A percentile compares a stretch with the other conserved stretches of the same genome.
Conservation (phyloP, 2,797 vertebrate genomes). For the Anomalospiza imberbis region DNA sequence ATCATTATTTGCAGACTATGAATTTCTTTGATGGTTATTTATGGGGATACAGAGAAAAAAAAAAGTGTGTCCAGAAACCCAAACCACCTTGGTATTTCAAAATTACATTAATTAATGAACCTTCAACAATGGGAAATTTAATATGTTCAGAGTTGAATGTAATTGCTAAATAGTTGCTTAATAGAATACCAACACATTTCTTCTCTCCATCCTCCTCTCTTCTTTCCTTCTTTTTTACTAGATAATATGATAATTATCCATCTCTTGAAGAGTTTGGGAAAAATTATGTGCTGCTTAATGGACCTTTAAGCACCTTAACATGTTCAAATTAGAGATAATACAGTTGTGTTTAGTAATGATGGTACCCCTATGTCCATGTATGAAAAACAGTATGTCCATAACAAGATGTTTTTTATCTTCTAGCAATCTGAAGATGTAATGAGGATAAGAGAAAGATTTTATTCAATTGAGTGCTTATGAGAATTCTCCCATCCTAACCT, state of each 20-base stretch:
- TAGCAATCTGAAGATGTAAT: neutral
- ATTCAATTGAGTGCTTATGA: neutral
- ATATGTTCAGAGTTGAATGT: neutral
- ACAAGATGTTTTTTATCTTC: neutral
- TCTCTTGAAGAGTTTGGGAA: neutral
- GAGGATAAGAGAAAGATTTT: neutral
- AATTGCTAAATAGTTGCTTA: constrained; percentile 25
- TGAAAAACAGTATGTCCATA: neutral
- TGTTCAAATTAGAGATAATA: neutral
- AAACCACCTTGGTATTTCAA: constrained; percentile 6
- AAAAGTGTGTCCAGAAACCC: neutral
- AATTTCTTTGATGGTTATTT: constrained; percentile 37
- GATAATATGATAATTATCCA: neutral
- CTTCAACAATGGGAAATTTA: constrained; percentile 16
- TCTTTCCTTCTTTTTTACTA: neutral
- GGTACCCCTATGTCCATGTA: neutral
- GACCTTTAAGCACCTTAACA: neutral
- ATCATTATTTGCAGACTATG: neutral
- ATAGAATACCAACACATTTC: constrained; percentile 17
- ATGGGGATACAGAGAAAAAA: neutral
- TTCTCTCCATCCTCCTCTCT: neutral
- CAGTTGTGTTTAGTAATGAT: neutral
- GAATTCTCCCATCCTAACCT: neutral
- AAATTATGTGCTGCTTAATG: neutral
- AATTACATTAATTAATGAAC: constrained; percentile 43